A percentile compares a stretch with the other conserved stretches of the same genome.
These are phyloP conservation scores for Syncerus caffer DNA, from an alignment of 2,797 vertebrate species.

Conservation along the genomic window DNA sequence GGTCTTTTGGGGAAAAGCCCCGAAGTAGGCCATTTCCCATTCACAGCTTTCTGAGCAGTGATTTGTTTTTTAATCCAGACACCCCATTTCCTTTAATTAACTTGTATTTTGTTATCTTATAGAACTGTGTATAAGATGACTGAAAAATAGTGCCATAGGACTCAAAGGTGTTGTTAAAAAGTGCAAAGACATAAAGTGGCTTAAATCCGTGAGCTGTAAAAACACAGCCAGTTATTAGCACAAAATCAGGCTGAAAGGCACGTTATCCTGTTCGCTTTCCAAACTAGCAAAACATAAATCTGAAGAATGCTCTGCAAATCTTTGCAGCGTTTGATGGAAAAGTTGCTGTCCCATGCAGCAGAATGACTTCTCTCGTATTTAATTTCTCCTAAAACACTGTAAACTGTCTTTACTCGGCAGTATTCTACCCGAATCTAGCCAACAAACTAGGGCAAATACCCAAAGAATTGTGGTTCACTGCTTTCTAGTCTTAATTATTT, in stretches of 20 bases:
- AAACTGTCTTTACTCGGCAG: background rate
- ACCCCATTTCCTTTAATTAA: slow-evolving; percentile 41
- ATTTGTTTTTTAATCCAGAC: background rate
- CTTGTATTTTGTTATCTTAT: background rate
- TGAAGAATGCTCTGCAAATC: background rate
- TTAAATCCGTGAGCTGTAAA: slow-evolving; percentile 27
- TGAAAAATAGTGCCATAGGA: background rate
- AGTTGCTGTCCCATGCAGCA: background rate
- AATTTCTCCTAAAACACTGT: background rate
- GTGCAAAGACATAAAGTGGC: background rate
- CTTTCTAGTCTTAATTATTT: background rate
- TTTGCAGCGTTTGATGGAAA: background rate
- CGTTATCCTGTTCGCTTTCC: background rate
- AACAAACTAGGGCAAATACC: background rate
- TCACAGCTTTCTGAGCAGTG: background rate
- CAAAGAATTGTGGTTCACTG: background rate
- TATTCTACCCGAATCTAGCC: background rate
- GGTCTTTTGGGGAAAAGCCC: slow-evolving; percentile 35
- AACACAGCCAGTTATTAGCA: background rate
- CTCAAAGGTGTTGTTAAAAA: background rate
- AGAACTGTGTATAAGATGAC: background rate
- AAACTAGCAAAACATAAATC: background rate
- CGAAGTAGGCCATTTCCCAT: slow-evolving; percentile 35
- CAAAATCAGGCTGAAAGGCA: slow-evolving; percentile 5
- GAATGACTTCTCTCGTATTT: background rate